phyloP scores from a whole-genome alignment of 92 coral and sea anemone genomes.

The Umimayanthus chanpuru region DNA sequence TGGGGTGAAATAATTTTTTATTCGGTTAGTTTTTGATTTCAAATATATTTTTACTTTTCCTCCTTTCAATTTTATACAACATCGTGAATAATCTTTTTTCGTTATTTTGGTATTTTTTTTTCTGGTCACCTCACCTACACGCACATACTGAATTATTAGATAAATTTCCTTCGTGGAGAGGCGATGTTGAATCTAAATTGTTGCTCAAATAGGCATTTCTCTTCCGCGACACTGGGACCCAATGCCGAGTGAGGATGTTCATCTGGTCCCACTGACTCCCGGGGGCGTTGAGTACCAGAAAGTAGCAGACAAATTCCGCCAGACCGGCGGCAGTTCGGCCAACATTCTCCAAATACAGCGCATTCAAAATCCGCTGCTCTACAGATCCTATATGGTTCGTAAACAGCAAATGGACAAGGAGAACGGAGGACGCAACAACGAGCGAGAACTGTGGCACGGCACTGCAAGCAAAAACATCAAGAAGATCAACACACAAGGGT shows the following conservation, averaged over 20 bases:
- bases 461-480: slow-evolving; percentile 60
- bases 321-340: slow-evolving; percentile 41
- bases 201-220: background rate
- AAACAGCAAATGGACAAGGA: slow-evolving; percentile 83
- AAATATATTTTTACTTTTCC: too few relatives aligned
- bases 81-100: too few relatives aligned
- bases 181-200: background rate
- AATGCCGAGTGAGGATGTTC: slow-evolving; percentile 29
- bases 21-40: too few relatives aligned
- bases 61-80: too few relatives aligned
- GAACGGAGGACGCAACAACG: slow-evolving; percentile 67
- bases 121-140: too few relatives aligned
- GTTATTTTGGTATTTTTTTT: too few relatives aligned
- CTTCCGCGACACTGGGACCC: slow-evolving; percentile 41
- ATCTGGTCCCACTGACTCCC: slow-evolving; percentile 7
- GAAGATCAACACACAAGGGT: slow-evolving; percentile 70
- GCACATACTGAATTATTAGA: too few relatives aligned
- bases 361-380: slow-evolving; percentile 83
- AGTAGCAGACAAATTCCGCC: slow-evolving; percentile 44
- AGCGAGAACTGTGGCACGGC: slow-evolving; percentile 82
- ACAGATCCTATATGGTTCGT: slow-evolving; percentile 61
- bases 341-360: slow-evolving; percentile 66
- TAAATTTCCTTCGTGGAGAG: background rate
- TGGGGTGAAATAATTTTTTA: too few relatives aligned
- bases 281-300: slow-evolving; percentile 62